Conservation (phyloP, 2,888 invertebrate species). For the Cryptops parisi region DNA sequence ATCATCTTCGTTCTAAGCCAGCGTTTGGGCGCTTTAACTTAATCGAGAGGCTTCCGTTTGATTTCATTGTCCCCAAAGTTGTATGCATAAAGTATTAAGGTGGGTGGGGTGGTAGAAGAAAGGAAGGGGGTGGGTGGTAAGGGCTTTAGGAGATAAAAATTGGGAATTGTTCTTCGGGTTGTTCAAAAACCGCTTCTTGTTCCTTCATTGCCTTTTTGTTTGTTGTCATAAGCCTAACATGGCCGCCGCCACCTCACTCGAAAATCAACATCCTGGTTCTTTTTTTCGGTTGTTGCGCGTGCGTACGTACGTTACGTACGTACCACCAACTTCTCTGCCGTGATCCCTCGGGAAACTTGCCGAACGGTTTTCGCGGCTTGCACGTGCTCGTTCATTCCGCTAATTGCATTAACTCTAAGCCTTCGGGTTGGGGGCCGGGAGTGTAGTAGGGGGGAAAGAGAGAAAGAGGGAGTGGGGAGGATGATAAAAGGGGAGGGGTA, state of each 20-base stretch:
- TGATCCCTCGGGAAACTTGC: background rate
- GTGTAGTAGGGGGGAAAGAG: too few species aligned
- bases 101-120: background rate
- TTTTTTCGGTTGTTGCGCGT: slow-evolving; percentile 2
- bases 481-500: too few species aligned
- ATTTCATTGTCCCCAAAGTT: background rate
- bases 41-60: background rate
- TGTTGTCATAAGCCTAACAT: slow-evolving; percentile 14
- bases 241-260: slow-evolving; percentile 8
- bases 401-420: slow-evolving; percentile 11
- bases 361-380: background rate
- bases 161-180: background rate
- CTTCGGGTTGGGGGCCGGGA: slow-evolving; percentile 7
- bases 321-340: too few species aligned
- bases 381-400: slow-evolving; percentile 6
- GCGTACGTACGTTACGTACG: slow-evolving; percentile 3
- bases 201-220: slow-evolving; percentile 7
- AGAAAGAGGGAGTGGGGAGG: too few species aligned
- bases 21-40: background rate
- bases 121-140: too few species aligned
- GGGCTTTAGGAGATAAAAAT: background rate
- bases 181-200: background rate
- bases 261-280: slow-evolving; percentile 7
- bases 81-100: background rate
- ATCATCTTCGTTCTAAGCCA: background rate